Evolutionary conservation across 1,140 invertebrate species (phyloP), one percentile per base, ranked within the genome.

Genomic region (Battus philenor): DNA sequence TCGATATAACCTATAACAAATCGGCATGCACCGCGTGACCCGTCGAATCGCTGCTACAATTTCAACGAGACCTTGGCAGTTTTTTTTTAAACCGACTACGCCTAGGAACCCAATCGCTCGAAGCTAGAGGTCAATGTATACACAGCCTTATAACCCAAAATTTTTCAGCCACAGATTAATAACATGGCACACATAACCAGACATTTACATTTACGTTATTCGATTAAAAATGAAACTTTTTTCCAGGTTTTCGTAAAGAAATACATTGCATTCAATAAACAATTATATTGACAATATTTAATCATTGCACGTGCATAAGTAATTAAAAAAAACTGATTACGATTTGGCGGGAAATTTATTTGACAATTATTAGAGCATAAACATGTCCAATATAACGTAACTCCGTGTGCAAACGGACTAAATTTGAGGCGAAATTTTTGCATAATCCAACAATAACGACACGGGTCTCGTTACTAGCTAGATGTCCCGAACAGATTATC

Each of bases 51-150:
- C 48, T 80, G 67, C 60, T 71, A 76, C 66, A 65, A 63, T 73
- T 79, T 71, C 38, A 50, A 56, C 44, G 33, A 65, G 73, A 70
- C 79, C 79, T 81, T 83, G 79, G 71, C 70, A 58, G 75, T 79
- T 79, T 65, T 29, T 17, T 26, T 22, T 6, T 13, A 4, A 27
- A 27, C 38, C 18, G 24, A 13, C 22, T 5, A 30, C 12, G 38
- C 38, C 5, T 41, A 13, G 29, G 15, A 9, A 22, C 20, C 17
- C 11, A 20, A 7, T 24, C 20, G 36, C 38, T 27, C 22, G 38
- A 27, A 41, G 12, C 38, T 2, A 2, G 22, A 26, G 38, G 29
- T 27, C 38, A 27, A 27, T 10, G 12, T 41, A 41, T 41, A 16
- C 2, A 31, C n/a, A 17, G 38, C 39, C 43, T 31, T 8, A 36